Evolutionary conservation across 2,888 invertebrate genomes (phyloP), one percentile per base, ranked within the genome.

Genomic region (Hipparchia sbordonii): DNA sequence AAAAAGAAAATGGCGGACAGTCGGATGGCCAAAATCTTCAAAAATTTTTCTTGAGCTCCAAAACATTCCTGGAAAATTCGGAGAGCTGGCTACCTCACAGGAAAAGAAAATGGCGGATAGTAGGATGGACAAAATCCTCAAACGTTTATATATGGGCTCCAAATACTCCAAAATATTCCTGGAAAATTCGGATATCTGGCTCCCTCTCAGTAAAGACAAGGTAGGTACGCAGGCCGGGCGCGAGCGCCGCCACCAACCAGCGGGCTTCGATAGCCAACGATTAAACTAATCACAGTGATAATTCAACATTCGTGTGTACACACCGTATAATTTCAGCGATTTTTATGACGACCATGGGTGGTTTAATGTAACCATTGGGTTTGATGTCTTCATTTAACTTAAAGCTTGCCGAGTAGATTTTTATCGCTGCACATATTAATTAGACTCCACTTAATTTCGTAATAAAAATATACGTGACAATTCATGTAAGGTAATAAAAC

Each of bases 201-300:
- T 12, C 63, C 56, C 46, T 1, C 46, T 23, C 2, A 6, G 23
- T 62, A 54, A 23, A 62, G 45, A 45, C 63, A 13, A 46, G 10
- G 23, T 46, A 51, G 33, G 13, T 1, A 46, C 6, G 23, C 23
- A 51, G 33, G 13, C 2, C 8, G 33, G 39, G 69, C 52, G 59
- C 72, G 61, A 62, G 77, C 74, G 80, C 80, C 84, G 83, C 82
- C 84, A 82, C 82, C 80, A 82, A 78, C 78, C 81, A 75, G 79
- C 81, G 76, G 80, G 77, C 72, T 82, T 77, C 82, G 81, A 84
- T 83, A 84, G 79, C 77, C 83, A 79, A 78, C 86, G 83, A 92
- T 91, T 92, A 91, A 83, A 87, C 83, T 90, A 92, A 92, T 91
- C 81, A 85, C 82, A 77, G 81, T 82, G 83, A 92, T 92, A 86